phyloP scores from a whole-genome alignment of 2,113 vertebrate genomes.

The Grammomys surdaster region DNA sequence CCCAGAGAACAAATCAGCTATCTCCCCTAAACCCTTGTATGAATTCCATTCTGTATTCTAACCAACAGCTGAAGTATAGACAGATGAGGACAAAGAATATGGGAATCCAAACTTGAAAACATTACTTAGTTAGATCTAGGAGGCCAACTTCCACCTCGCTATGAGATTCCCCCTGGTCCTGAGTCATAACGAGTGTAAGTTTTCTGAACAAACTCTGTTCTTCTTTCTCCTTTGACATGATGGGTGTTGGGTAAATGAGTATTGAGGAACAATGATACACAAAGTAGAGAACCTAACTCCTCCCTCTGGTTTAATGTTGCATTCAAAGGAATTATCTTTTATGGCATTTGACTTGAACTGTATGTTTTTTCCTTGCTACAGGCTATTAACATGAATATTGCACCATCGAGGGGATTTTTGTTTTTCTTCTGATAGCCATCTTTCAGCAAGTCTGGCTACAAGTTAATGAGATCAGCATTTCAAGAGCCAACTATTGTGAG shows the following conservation, averaged over 20 bases:
- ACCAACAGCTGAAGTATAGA: background rate
- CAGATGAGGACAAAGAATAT: background rate
- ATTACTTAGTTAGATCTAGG: slow-evolving; percentile 7
- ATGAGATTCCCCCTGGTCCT: background rate
- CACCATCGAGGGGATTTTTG: slow-evolving; percentile 70
- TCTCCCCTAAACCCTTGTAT: background rate
- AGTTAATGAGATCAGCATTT: slow-evolving; percentile 74
- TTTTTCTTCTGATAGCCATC: slow-evolving; percentile 74
- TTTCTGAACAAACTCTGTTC: slow-evolving; percentile 8
- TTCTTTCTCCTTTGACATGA: slow-evolving; percentile 25
- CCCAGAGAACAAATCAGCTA: background rate
- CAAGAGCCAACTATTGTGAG: slow-evolving; percentile 64
- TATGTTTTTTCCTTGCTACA: slow-evolving; percentile 46
- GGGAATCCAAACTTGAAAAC: slow-evolving; percentile 27
- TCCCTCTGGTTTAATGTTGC: background rate
- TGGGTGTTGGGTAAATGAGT: background rate
- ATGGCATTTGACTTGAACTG: slow-evolving; percentile 70
- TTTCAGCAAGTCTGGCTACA: slow-evolving; percentile 72
- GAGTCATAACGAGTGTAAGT: background rate
- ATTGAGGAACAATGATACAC: background rate
- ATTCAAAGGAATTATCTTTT: slow-evolving; percentile 63
- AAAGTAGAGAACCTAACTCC: slow-evolving; percentile 12
- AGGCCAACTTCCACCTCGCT: background rate
- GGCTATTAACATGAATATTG: slow-evolving; percentile 64
- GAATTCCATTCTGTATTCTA: slow-evolving; percentile 48